These are phyloP conservation scores for Leucoptera coffeella DNA, from an alignment of 2,888 invertebrate species.

Conservation along the genomic window DNA sequence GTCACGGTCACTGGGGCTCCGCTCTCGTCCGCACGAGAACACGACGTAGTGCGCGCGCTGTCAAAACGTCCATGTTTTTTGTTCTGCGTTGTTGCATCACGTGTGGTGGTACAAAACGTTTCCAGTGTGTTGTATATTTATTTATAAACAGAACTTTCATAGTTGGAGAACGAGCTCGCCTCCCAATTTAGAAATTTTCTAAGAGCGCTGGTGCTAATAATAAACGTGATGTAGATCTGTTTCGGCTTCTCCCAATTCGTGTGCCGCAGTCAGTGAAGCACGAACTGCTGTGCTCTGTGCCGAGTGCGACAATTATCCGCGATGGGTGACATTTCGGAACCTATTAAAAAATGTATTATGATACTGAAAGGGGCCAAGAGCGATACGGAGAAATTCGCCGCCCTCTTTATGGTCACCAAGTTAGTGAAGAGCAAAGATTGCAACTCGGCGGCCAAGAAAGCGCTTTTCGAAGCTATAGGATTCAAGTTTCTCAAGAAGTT, in stretches of 20 bases:
- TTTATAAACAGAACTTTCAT: slow-evolving; percentile 46
- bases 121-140: too few relatives aligned
- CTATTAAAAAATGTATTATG: slow-evolving; percentile 77
- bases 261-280: slow-evolving; percentile 38
- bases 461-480: slow-evolving; percentile 85
- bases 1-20: slow-evolving; percentile 41
- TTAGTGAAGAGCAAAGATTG: slow-evolving; percentile 80
- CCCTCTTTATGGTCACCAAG: slow-evolving; percentile 87
- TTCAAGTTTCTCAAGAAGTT: slow-evolving; percentile 79
- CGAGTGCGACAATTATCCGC: too few relatives aligned
- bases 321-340: slow-evolving; percentile 64
- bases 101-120: slow-evolving; percentile 26
- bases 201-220: slow-evolving; percentile 47
- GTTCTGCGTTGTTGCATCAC: slow-evolving; percentile 25
- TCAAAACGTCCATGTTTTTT: slow-evolving; percentile 15
- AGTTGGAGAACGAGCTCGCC: slow-evolving; percentile 52
- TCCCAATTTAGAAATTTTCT: slow-evolving; percentile 54
- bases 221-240: slow-evolving; percentile 49
- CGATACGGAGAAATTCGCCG: slow-evolving; percentile 89
- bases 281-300: too few relatives aligned
- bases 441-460: slow-evolving; percentile 66
- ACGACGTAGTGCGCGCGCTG: slow-evolving; percentile 40
- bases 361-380: slow-evolving; percentile 73
- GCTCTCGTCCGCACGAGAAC: slow-evolving; percentile 12
- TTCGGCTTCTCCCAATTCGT: slow-evolving; percentile 25